These are phyloP conservation scores for Latheticus oryzae DNA, from an alignment of 2,888 invertebrate species.

Conservation along the genomic window DNA sequence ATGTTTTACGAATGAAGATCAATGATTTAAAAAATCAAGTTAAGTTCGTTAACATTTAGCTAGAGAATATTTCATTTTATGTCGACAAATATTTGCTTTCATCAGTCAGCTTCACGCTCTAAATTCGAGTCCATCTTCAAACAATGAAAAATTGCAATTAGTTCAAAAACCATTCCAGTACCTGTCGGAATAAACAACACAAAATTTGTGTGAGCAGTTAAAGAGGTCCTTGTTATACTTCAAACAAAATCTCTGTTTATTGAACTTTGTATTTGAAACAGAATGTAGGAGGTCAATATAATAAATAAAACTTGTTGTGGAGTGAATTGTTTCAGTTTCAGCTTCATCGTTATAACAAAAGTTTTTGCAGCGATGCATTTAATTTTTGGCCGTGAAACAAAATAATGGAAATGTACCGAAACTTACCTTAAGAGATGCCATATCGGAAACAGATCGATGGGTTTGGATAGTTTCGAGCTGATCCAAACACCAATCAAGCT, in stretches of 20 bases:
- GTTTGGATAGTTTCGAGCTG: constrained; percentile 99
- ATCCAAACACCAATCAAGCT: constrained; percentile 99
- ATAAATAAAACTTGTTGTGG: constrained; percentile 9
- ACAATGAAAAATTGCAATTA: constrained; percentile 19
- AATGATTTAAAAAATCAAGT: background rate
- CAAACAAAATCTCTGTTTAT: constrained; percentile 5
- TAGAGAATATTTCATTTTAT: constrained; percentile 12
- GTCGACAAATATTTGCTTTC: constrained; percentile 28
- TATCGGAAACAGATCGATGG: constrained; percentile 98
- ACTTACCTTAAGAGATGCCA: constrained; percentile 98
- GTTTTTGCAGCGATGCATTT: background rate
- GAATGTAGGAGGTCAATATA: background rate
- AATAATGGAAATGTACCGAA: background rate
- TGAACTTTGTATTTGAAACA: background rate
- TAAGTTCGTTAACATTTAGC: constrained; percentile 4
- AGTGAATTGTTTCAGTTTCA: too few species aligned
- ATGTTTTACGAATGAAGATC: too few species aligned
- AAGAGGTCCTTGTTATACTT: background rate
- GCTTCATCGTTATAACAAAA: background rate
- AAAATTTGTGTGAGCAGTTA: constrained; percentile 1
- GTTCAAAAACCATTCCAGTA: constrained; percentile 13
- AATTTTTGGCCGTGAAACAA: constrained; percentile 5
- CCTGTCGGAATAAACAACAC: constrained; percentile 23
- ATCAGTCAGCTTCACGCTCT: constrained; percentile 26
- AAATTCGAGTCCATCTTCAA: constrained; percentile 19